A percentile compares a stretch with the other conserved stretches of the same genome.
Conservation (phyloP, 1,140 invertebrate genomes). For the Euura lappo region DNA sequence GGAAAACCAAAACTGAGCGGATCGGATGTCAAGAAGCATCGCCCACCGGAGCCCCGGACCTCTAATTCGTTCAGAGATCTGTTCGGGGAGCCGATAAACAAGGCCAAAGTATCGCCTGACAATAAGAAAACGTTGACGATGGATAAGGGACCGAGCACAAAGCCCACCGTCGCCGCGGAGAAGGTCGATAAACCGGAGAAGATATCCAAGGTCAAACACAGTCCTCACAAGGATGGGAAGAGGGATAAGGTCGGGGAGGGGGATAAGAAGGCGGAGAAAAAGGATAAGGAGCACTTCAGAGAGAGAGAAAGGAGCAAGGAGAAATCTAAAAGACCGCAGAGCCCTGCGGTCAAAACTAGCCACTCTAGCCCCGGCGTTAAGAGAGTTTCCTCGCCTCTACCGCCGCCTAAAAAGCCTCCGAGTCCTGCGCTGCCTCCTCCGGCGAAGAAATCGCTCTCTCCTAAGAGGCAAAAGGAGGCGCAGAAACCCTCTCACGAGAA, state of each 20-base stretch:
- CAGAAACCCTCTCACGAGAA: slow-evolving; percentile 55
- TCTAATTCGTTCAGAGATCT: slow-evolving; percentile 76
- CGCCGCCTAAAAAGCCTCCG: slow-evolving; percentile 48
- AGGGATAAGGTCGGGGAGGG: slow-evolving; percentile 66
- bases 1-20: slow-evolving; percentile 74
- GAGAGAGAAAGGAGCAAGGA: slow-evolving; percentile 68
- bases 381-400: slow-evolving; percentile 39
- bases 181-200: slow-evolving; percentile 70
- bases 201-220: slow-evolving; percentile 64
- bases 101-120: slow-evolving; percentile 68
- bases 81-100: slow-evolving; percentile 82
- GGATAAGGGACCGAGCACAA: slow-evolving; percentile 54
- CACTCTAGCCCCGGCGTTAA: slow-evolving; percentile 46
- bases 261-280: slow-evolving; percentile 67
- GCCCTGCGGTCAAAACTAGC: slow-evolving; percentile 55
- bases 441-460: slow-evolving; percentile 54
- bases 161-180: slow-evolving; percentile 40
- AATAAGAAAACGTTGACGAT: slow-evolving; percentile 56
- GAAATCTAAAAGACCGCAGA: slow-evolving; percentile 68
- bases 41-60: slow-evolving; percentile 66
- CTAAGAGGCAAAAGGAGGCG: slow-evolving; percentile 58
- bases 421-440: slow-evolving; percentile 45
- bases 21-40: slow-evolving; percentile 64
- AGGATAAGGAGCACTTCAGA: slow-evolving; percentile 70
- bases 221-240: slow-evolving; percentile 62